phyloP scores from a whole-genome alignment of 2,797 vertebrate species.

The Cetoscarus ocellatus region DNA sequence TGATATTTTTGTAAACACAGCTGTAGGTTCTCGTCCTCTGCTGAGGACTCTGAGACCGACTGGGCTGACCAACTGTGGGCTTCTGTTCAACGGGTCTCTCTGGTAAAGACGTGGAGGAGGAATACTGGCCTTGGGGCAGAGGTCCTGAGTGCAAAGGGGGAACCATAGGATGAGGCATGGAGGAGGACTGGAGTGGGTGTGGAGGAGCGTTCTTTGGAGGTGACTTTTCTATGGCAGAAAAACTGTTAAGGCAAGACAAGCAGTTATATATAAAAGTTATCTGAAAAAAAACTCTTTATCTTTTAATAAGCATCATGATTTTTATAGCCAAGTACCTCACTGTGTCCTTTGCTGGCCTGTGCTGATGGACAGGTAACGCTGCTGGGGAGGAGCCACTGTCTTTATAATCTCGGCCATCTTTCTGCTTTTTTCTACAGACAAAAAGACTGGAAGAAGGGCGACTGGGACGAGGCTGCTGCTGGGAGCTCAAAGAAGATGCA shows the following conservation, averaged over 20 bases:
- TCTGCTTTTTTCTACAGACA: slow-evolving; percentile 58
- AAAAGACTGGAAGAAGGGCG: slow-evolving; percentile 74
- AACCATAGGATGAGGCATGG: slow-evolving; percentile 49
- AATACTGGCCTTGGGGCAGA: slow-evolving; percentile 64
- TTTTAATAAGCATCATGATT: too few relatives aligned
- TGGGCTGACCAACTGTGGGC: slow-evolving; percentile 38
- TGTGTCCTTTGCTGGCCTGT: slow-evolving; percentile 79
- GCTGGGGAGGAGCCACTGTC: slow-evolving; percentile 68
- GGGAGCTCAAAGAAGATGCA: slow-evolving; percentile 64
- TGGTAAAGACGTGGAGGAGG: slow-evolving; percentile 34
- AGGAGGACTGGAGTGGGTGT: slow-evolving; percentile 62
- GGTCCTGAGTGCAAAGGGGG: slow-evolving; percentile 69
- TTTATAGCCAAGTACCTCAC: slow-evolving; percentile 81
- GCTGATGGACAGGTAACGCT: slow-evolving; percentile 66
- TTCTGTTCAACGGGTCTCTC: slow-evolving; percentile 65
- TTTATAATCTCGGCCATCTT: slow-evolving; percentile 46
- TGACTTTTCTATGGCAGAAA: slow-evolving; percentile 85
- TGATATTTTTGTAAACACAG: slow-evolving; percentile 82
- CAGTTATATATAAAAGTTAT: not conserved
- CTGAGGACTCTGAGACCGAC: slow-evolving; percentile 37
- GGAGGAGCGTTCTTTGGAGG: slow-evolving; percentile 81
- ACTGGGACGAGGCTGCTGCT: slow-evolving; percentile 80
- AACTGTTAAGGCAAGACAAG: slow-evolving; percentile 70
- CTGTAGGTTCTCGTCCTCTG: slow-evolving; percentile 80
- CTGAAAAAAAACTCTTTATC: too few relatives aligned